Evolutionary conservation across 2,888 invertebrate genomes (phyloP), one percentile per base, ranked within the genome.

Genomic region (Lycia hirtaria): DNA sequence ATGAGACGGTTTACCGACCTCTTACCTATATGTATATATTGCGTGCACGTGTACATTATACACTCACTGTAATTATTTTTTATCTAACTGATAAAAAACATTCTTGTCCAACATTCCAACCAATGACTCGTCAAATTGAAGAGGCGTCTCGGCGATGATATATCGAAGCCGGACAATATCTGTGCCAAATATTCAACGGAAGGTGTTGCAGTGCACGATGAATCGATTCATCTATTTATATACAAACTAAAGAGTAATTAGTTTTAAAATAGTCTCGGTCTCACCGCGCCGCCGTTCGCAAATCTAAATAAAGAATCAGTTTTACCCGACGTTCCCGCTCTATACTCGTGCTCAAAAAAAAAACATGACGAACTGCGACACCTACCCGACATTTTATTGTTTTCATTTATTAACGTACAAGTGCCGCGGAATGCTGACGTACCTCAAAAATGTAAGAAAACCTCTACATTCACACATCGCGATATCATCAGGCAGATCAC

Each of bases 251-350:
- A 48, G 54, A 58, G 56, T 71, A 67, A 76, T 76, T 78, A 70
- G 74, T 69, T 76, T 56, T 75, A 65, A 78, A 76, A 76, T 76
- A 78, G 71, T 68, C 58, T 56, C 66, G 61, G 61, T 59, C 68
- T 68, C 64, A 63, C 61, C 56, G 68, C 73, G 63, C 68, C 62
- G 52, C 64, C 59, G 65, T 73, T 67, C 72, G 69, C 74, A 69
- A 73, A 75, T 77, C 79, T 82, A 81, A 81, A 79, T 83, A 76
- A 76, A 83, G 80, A 81, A 77, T 80, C 76, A 80, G 80, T 78
- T 75, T 65, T 76, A 73, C 69, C 70, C 72, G 65, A 69, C 69
- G 74, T 72, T 51, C 67, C 69, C 66, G 71, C 73, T 74, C 72
- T 19, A 30, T 68, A 69, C 74, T 69, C 68, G 75, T 74, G 76